Base-by-base conservation (phyloP, 2,888 invertebrate genomes). In the Parnassius smintheus region DNA sequence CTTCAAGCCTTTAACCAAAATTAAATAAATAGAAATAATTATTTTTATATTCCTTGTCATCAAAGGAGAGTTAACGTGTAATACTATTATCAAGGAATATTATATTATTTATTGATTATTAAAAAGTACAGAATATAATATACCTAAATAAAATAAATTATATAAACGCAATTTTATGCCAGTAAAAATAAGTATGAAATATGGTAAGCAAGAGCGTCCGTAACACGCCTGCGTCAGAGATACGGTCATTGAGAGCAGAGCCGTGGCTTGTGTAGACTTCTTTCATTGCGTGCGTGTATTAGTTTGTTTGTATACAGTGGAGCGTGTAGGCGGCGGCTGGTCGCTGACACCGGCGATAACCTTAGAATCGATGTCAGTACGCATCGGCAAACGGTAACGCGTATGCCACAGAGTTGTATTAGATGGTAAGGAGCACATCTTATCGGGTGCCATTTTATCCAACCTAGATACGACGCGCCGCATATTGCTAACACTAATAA, bases 301-400 rank as follows among this genome's bases (percentile, higher is more conserved):
- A 62, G 71, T 70, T 67, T 66, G 68, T 73, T 70, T 73, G 71
- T 73, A 72, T 66, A 73, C 72, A 74, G 70, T 70, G 71, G 80
- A 82, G 86, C 82, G 81, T 86, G 89, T 88, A 83, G 87, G 88
- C 85, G 64, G 74, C 75, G 80, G 76, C 84, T 89, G 90, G 89
- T 88, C 89, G 89, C 85, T 89, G 90, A 91, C 90, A 83, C 87
- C 80, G 79, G 65, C 82, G 89, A 89, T 91, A 90, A 90, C 90
- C 91, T 91, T 90, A 88, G 79, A 76, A 84, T 78, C 77, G 85
- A 82, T 87, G 88, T 86, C 88, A 85, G 74, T 86, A 80, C 85
- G 79, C 80, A 76, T 76, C 79, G 74, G 72, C 76, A 76, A 86
- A 85, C 85, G 81, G 80, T 80, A 76, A 70, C 72, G 76, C 66